Base-by-base conservation (phyloP, 2,888 invertebrate genomes). In the Germaria angustata region DNA sequence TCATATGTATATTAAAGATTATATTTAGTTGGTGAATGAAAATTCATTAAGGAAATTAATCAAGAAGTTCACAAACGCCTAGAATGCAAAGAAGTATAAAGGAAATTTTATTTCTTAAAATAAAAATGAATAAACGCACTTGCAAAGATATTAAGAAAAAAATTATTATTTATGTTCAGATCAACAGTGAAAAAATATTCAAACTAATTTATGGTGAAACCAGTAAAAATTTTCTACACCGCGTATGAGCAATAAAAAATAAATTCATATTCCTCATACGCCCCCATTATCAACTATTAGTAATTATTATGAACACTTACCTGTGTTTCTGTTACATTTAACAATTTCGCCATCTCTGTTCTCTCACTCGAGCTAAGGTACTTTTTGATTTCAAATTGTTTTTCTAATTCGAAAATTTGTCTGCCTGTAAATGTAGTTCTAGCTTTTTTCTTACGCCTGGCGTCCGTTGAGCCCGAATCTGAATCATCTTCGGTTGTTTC, bases 271-370 rank as follows among this genome's bases (percentile, higher is more conserved):
- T 32, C 24, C n/a, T n/a, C 28, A 53, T 53, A 53, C 51, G 51
- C 28, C 7, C 2, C 6, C 1, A 53, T 7, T 15, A 0, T 1
- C 8, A 1, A 15, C 8, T 15, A 13, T 22, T 49, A 49, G 2
- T 13, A 49, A 49, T n/a, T n/a, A n/a, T n/a, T n/a, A n/a, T n/a
- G n/a, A 22, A 3, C 13, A 86, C 93, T 92, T 90, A 98, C 98
- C 96, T 98, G 98, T 44, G 98, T 98, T 92, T 98, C 98, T 0
- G 98, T 98, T 83, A 98, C 98, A 90, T 96, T 97, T 77, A 98
- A 93, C 84, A 97, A 92, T 87, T 97, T 96, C 24, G 98, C 98
- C 97, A 98, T 96, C 87, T 98, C 98, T 39, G 97, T 95, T 85
- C 98, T 92, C 91, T 98, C 98, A 84, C 96, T 97, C 24, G 98